These are phyloP conservation scores for Oxyura jamaicensis DNA, from an alignment of 2,113 vertebrate species.

Conservation along the genomic window DNA sequence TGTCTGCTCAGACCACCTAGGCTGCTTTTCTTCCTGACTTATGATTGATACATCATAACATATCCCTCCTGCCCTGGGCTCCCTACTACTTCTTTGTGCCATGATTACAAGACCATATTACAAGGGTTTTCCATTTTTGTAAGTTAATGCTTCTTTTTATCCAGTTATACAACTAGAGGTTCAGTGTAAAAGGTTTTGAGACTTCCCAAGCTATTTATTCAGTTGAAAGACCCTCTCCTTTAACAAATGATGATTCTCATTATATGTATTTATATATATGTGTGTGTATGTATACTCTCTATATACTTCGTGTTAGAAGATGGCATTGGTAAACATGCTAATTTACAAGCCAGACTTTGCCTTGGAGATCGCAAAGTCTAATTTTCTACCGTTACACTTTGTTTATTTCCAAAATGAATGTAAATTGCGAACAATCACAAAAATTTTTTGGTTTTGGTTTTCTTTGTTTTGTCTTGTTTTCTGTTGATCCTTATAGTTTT, in stretches of 20 bases:
- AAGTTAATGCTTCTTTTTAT: neutral
- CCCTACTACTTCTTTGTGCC: slow-evolving; percentile 2
- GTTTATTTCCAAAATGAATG: neutral
- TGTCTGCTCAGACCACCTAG: slow-evolving; percentile 8
- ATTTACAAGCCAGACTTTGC: neutral
- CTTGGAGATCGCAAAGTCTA: neutral
- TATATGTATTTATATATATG: neutral
- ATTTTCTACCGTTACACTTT: neutral
- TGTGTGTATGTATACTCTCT: neutral
- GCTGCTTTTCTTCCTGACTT: slow-evolving; percentile 31
- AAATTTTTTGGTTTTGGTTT: neutral
- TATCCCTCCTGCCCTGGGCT: neutral
- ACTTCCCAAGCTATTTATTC: neutral
- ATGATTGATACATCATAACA: neutral
- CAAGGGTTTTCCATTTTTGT: neutral
- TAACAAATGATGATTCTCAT: neutral
- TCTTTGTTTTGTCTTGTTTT: neutral
- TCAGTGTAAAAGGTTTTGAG: neutral
- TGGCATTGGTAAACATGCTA: neutral
- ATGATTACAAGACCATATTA: neutral
- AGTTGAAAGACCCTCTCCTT: neutral
- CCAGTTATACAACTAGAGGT: neutral
- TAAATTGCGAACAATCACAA: neutral
- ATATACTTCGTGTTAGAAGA: neutral
- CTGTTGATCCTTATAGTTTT: neutral